Base-by-base conservation (phyloP, 2,113 vertebrate species). In the Motacilla tschutschensis region DNA sequence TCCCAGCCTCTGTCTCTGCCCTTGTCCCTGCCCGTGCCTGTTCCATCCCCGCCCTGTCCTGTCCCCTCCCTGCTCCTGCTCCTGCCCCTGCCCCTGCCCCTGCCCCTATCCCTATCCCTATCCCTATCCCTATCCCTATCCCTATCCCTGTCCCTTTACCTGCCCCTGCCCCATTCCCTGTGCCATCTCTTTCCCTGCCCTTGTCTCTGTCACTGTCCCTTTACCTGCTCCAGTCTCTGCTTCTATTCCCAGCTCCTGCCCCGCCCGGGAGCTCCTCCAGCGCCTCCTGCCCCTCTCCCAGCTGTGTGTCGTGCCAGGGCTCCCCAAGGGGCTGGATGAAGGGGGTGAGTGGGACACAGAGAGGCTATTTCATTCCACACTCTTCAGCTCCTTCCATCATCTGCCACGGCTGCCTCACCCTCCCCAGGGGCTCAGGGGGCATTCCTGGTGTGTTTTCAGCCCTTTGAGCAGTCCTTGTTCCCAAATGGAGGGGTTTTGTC, bases 191-290 rank as follows among this genome's bases (percentile, higher is more conserved):
- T 20, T 73, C 20, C 16, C 28, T 38, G 20, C 9, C 11, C 19
- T 8, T n/a, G 14, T 29, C 17, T 17, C 63, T 41, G 25, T 18
- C 33, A 2, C 4, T 29, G 2, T 33, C 14, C 8, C 6, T 19
- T 28, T 28, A 15, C 22, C 14, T 26, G n/a, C 21, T 35, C 20
- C 26, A 3, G 14, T 22, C 17, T 6, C 16, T 51, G 33, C 7
- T 22, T 5, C 2, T 19, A 17, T 21, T 8, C 24, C 15, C 2
- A 14, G 17, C 11, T 11, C 19, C 21, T 40, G 20, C 35, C 44
- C 13, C 22, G 31, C 31, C 28, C 6, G 0, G 14, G 10, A 5
- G 10, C 25, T 26, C 9, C 17, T 24, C 5, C 47, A 5, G 11
- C 12, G 2, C 25, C 8, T 46, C 7, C 9, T 7, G 59, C 40